phyloP scores from a whole-genome alignment of 2,888 invertebrate genomes.

The Euzetes globulus region DNA sequence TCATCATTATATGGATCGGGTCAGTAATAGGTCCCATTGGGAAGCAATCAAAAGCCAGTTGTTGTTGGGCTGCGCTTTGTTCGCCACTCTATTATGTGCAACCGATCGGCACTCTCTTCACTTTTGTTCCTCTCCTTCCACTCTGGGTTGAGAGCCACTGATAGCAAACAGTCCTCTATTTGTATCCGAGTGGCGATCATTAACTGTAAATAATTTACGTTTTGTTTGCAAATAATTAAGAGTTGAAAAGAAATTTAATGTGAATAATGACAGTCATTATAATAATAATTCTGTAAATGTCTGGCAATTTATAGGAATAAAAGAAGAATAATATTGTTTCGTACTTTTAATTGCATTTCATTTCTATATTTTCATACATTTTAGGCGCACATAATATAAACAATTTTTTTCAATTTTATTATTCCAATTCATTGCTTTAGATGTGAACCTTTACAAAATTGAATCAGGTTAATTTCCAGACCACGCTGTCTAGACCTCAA shows the following conservation, averaged over 20 bases:
- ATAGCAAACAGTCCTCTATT: not conserved
- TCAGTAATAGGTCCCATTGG: conserved; percentile 26
- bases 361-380: not conserved
- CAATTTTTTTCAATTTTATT: no score
- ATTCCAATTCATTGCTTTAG: no score
- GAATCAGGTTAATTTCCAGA: no score
- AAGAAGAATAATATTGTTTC: not conserved
- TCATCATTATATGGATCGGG: conserved; percentile 10
- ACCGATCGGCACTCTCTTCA: not conserved
- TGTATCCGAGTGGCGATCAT: conserved; percentile 23
- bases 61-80: not conserved
- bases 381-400: no score
- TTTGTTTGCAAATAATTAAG: conserved; percentile 30
- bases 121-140: not conserved
- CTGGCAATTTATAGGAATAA: conserved; percentile 21
- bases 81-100: not conserved
- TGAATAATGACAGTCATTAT: not conserved
- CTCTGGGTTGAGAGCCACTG: not conserved
- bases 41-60: conserved; percentile 5
- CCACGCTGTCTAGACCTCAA: no score
- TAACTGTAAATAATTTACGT: conserved; percentile 28
- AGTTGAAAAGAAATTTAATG: conserved; percentile 6
- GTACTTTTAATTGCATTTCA: not conserved
- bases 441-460: no score
- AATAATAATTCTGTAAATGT: not conserved